Percentiles rank a stretch among this genome's conserved stretches.
These are phyloP conservation scores for Geodia barretti DNA, from an alignment of 37 sponge, comb jelly and placozoan genomes.

Conservation along the genomic window DNA sequence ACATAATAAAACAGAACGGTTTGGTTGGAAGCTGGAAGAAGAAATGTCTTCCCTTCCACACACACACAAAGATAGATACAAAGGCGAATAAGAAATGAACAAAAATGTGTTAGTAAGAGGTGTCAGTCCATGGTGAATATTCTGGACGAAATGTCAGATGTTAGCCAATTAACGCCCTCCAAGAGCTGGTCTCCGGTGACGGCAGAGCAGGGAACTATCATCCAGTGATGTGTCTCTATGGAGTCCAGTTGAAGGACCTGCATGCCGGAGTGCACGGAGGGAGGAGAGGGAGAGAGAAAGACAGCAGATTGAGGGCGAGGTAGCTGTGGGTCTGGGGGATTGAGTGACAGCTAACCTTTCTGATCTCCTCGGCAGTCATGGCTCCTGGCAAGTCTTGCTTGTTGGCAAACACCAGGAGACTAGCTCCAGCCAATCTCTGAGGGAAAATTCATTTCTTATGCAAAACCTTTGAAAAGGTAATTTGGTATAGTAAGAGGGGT, in stretches of 20 bases:
- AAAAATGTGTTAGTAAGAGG: too few species aligned
- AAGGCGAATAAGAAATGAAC: too few species aligned
- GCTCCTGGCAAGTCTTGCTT: constrained; percentile 98
- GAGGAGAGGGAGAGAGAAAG: background rate
- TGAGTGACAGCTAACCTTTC: constrained; percentile 31
- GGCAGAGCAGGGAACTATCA: constrained; percentile 90
- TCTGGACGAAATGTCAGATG: constrained; percentile 92
- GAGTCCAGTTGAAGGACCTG: constrained; percentile 78
- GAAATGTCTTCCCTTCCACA: too few species aligned
- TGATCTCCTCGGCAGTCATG: constrained; percentile 86
- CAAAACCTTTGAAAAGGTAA: background rate
- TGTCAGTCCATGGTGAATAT: constrained; percentile 98
- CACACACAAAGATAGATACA: too few species aligned
- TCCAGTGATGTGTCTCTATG: constrained; percentile 98
- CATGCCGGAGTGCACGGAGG: background rate
- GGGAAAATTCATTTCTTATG: too few species aligned
- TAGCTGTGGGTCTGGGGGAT: too few species aligned
- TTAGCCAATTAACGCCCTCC: constrained; percentile 95
- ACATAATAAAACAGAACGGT: too few species aligned
- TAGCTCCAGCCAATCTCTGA: constrained; percentile 96
- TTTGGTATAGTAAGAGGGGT: background rate
- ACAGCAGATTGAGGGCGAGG: too few species aligned
- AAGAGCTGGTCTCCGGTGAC: constrained; percentile 92
- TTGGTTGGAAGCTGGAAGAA: too few species aligned
- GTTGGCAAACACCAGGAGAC: constrained; percentile 98